Evolutionary conservation across 2,113 vertebrate genomes (phyloP).

Genomic region (Megaceryle torquata): DNA sequence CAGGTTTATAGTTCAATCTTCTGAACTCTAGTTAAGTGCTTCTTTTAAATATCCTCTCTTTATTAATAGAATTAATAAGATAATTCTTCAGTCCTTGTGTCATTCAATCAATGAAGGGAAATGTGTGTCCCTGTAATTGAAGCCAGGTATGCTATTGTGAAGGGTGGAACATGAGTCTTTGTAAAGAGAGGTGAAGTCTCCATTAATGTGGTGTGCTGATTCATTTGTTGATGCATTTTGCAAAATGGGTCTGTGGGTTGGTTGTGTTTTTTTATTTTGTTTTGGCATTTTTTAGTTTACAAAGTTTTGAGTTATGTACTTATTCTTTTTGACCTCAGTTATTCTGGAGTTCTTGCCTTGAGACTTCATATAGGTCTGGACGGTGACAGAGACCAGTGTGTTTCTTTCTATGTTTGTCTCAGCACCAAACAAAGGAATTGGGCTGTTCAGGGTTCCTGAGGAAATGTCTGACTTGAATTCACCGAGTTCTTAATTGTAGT

Average conservation of each 20-base stretch:
- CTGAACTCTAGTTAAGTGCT: background rate
- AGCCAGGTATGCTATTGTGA: background rate
- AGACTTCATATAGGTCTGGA: background rate
- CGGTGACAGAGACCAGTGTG: background rate
- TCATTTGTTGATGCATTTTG: background rate
- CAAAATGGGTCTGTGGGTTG: background rate
- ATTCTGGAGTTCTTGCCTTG: background rate
- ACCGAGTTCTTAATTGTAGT: background rate
- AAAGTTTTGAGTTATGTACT: background rate
- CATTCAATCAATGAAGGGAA: background rate
- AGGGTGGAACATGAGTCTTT: background rate
- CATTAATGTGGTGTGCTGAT: background rate
- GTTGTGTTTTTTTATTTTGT: background rate
- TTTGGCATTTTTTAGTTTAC: background rate
- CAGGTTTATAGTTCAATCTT: background rate
- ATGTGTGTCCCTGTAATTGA: background rate
- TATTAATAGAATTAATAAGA: background rate
- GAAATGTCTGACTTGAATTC: background rate
- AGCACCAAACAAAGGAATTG: background rate
- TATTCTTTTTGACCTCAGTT: background rate
- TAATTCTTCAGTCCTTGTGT: background rate
- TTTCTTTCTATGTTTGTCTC: background rate
- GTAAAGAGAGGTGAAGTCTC: conserved; percentile 2
- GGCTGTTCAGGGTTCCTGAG: background rate
- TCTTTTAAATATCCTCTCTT: background rate